Evolutionary conservation across 2,888 invertebrate genomes (phyloP).

Genomic region (Drosophila leonis): DNA sequence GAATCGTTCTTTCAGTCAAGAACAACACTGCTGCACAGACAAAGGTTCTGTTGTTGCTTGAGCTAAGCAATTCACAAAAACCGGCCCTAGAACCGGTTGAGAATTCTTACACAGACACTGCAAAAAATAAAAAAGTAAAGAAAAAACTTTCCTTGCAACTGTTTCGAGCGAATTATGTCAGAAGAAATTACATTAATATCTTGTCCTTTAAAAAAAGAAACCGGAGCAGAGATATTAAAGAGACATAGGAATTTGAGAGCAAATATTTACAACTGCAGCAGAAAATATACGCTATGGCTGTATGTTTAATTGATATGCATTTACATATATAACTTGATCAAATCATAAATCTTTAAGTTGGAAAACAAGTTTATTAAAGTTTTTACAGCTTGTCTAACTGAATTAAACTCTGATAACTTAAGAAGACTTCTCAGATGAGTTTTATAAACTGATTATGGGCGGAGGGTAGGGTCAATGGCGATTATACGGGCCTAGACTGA

Average conservation of each 20-base stretch:
- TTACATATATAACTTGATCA: not conserved
- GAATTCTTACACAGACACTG: constrained; percentile 24
- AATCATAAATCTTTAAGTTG: too few species aligned
- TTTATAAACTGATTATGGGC: not conserved
- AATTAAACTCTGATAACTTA: not conserved
- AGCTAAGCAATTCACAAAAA: constrained; percentile 15
- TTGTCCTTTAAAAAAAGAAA: not conserved
- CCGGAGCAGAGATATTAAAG: not conserved
- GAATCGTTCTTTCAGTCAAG: not conserved
- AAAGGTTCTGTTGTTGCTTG: constrained; percentile 10
- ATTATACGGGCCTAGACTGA: too few species aligned
- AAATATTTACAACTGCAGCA: not conserved
- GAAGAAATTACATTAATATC: not conserved
- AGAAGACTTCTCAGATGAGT: not conserved
- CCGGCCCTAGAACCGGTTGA: constrained; percentile 49
- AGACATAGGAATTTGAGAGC: not conserved
- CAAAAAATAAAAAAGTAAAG: constrained; percentile 1
- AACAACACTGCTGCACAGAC: constrained; percentile 10
- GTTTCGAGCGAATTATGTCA: not conserved
- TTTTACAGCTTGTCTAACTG: not conserved
- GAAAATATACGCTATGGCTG: not conserved
- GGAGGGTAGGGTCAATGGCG: not conserved
- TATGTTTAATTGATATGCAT: not conserved
- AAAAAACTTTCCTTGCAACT: constrained; percentile 2
- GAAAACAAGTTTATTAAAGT: not conserved